Conservation (phyloP, 2,797 vertebrate genomes). For the Mormyrus hasselquistii region DNA sequence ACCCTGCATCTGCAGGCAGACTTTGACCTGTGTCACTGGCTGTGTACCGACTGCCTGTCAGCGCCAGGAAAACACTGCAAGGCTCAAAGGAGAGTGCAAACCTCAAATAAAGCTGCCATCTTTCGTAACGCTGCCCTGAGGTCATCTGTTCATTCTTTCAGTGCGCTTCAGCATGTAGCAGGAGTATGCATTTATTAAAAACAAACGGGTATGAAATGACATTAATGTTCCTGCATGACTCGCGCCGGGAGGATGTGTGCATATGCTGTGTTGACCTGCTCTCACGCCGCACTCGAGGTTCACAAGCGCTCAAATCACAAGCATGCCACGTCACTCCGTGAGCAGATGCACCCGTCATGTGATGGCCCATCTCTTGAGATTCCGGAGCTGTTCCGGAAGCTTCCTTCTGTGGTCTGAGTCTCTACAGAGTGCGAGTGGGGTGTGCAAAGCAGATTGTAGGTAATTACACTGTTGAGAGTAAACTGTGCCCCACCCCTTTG, state of each 20-base stretch:
- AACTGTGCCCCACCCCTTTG: slow-evolving; percentile 35
- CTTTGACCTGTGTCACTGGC: slow-evolving; percentile 1
- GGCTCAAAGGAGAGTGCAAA: background rate
- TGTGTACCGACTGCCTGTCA: background rate
- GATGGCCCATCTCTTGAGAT: slow-evolving; percentile 4
- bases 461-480: slow-evolving; percentile 43
- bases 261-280: background rate
- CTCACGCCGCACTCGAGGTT: background rate
- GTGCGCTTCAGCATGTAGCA: background rate
- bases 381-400: slow-evolving; percentile 11
- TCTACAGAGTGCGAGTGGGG: slow-evolving; percentile 25
- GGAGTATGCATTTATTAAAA: background rate
- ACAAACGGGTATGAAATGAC: background rate
- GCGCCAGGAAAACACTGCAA: background rate
- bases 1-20: slow-evolving; percentile 31
- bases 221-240: background rate
- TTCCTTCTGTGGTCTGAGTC: slow-evolving; percentile 18
- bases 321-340: background rate
- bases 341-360: background rate
- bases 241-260: background rate
- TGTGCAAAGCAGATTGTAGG: slow-evolving; percentile 41
- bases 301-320: background rate
- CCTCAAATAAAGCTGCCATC: background rate
- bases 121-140: background rate
- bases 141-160: background rate